phyloP scores from a whole-genome alignment of 2,797 vertebrate species.

The Aulostomus chinensis region DNA sequence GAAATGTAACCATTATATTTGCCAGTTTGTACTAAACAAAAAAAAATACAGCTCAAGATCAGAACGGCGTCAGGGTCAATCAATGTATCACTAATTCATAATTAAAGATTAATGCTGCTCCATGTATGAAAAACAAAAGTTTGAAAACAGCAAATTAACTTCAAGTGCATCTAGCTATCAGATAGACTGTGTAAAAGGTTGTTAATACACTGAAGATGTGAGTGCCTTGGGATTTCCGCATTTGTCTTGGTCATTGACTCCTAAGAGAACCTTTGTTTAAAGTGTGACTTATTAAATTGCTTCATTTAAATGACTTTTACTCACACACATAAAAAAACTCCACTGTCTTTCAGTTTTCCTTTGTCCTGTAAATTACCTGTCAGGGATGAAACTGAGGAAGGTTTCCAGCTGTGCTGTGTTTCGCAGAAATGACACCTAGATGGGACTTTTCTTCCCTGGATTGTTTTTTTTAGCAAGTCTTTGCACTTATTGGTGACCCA shows the following conservation, averaged over 20 bases:
- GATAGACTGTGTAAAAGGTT: background rate
- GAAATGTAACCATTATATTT: too few relatives aligned
- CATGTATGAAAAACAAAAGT: too few relatives aligned
- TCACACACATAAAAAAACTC: too few relatives aligned
- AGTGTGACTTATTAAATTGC: constrained; percentile 11
- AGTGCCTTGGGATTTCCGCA: constrained; percentile 9
- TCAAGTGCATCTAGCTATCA: background rate
- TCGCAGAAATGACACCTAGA: constrained; percentile 5
- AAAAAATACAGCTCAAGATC: too few relatives aligned
- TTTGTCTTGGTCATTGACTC: constrained; percentile 15
- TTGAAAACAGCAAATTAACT: background rate
- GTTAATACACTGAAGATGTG: background rate
- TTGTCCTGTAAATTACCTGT: background rate
- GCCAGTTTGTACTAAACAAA: too few relatives aligned
- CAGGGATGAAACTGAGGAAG: background rate
- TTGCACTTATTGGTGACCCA: background rate
- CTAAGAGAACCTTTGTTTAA: constrained; percentile 7
- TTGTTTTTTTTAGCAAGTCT: constrained; percentile 19
- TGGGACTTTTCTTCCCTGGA: background rate
- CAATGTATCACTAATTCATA: too few relatives aligned
- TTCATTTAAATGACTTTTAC: constrained; percentile 18
- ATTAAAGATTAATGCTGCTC: too few relatives aligned
- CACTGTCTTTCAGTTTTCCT: background rate
- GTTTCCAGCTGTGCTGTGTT: constrained; percentile 7
- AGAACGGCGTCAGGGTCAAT: too few relatives aligned